Conservation (phyloP, 2,113 vertebrate species). For the Amphilophus citrinellus region DNA sequence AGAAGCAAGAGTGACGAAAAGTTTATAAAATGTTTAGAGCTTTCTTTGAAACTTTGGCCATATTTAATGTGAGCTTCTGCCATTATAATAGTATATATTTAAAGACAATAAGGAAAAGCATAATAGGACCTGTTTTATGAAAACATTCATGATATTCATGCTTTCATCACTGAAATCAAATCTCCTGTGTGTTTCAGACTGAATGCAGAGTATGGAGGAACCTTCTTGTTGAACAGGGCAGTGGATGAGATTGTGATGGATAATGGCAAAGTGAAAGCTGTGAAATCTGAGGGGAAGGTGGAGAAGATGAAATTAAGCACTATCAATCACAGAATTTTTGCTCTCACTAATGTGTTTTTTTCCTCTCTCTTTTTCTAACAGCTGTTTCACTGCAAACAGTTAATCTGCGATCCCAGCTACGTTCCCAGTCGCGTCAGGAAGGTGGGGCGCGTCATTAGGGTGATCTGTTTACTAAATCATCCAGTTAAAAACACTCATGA, state of each 20-base stretch:
- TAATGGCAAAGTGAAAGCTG: constrained; percentile 89
- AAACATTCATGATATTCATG: neutral
- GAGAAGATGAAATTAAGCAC: neutral
- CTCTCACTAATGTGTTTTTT: neutral
- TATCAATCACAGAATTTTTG: neutral
- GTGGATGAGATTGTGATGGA: constrained; percentile 94
- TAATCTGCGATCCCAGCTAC: constrained; percentile 96
- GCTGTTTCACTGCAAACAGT: constrained; percentile 95
- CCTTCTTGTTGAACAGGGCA: constrained; percentile 91
- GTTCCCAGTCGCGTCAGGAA: constrained; percentile 88
- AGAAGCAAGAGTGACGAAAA: neutral
- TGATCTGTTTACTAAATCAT: constrained; percentile 93
- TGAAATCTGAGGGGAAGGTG: constrained; percentile 95
- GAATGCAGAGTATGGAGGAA: constrained; percentile 91
- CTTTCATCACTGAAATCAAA: neutral
- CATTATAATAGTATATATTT: neutral
- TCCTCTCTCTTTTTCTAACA: constrained; percentile 50
- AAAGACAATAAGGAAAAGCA: neutral
- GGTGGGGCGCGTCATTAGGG: constrained; percentile 89
- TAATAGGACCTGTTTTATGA: neutral
- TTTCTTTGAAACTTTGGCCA: neutral
- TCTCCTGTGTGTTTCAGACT: constrained; percentile 80
- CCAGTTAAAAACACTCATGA: constrained; percentile 95
- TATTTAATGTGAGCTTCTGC: neutral
- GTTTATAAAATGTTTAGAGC: neutral